phyloP scores from a whole-genome alignment of 2,888 invertebrate species.

The Halocaridina rubra region DNA sequence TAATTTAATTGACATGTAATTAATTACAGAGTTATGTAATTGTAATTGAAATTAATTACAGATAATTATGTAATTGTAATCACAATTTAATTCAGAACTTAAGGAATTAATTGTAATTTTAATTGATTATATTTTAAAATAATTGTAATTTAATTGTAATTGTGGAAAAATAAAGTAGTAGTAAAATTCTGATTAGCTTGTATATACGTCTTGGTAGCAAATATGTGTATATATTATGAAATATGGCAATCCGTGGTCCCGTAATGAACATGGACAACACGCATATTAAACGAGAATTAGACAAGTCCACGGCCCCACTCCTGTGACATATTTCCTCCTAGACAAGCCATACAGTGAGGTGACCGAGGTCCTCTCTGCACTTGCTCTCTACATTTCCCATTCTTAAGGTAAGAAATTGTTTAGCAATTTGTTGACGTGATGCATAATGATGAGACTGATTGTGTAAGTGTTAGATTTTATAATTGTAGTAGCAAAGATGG shows the following conservation, averaged over 20 bases:
- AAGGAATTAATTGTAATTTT: conserved; percentile 3
- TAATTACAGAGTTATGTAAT: too few relatives aligned
- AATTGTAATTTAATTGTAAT: background rate
- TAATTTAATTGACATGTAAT: background rate
- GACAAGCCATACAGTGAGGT: background rate
- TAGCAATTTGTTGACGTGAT: conserved; percentile 5
- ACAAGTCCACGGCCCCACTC: background rate
- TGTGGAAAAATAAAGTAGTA: conserved; percentile 1
- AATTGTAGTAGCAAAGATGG: background rate
- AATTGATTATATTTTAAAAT: too few relatives aligned
- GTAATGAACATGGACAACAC: background rate
- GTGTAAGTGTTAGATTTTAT: conserved; percentile 5
- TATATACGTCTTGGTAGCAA: background rate
- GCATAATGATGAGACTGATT: background rate
- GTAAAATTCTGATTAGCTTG: conserved; percentile 1
- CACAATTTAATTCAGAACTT: background rate
- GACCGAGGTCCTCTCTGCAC: conserved; percentile 1
- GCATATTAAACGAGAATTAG: background rate
- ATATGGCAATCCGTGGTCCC: background rate
- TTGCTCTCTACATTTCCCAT: conserved; percentile 2
- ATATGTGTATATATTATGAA: background rate
- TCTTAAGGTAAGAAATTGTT: background rate
- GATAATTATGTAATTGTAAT: background rate
- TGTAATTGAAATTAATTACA: too few relatives aligned
- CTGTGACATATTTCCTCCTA: background rate